Evolutionary conservation across 2,113 vertebrate species (phyloP), one percentile per base, ranked within the genome.

Genomic region (Willisornis vidua): DNA sequence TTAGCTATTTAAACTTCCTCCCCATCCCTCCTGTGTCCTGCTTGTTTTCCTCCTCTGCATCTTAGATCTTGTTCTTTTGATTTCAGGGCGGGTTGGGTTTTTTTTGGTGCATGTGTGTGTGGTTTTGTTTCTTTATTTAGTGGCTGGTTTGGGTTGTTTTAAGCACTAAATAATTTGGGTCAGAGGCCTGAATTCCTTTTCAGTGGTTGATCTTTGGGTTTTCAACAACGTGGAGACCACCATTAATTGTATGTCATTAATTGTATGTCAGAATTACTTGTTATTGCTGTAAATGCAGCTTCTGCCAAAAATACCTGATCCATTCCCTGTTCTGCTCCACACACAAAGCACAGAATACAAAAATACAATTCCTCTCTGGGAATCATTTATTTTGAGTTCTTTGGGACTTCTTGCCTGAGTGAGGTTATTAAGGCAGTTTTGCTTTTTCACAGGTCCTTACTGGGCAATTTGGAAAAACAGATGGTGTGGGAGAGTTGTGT

Each of bases 291-390:
- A 52, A 68, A 39, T 48, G 58, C 35, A 48, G 71, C 57, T 58
- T 48, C 45, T 51, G 52, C 35, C 54, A 49, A 52, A 59, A 61
- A 7, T 1, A 62, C 14, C 39, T 54, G 51, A 14, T 37, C 2
- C 8, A 1, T 6, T 4, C 26, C 29, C 22, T 25, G 3, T 39
- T 68, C 39, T 45, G 31, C 54, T 59, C 7, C 61, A 22, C 8
- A 7, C 10, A 5, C 3, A 45, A 19, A 46, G 7, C 55, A n/a
- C 1, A 17, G 9, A 49, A 14, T 19, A 3, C 11, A 4, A 0
- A 13, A 41, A 41, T 41, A 3, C 11, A 4, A 0, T 41, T 92
- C 55, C 35, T 41, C 49, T 26, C 19, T 5, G 35, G 14, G 9
- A 20, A 24, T 72, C 2, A 49, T 35, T 83, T n/a, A 4, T 62